phyloP scores from a whole-genome alignment of 2,888 invertebrate genomes.

The Scrobipalpa costella region DNA sequence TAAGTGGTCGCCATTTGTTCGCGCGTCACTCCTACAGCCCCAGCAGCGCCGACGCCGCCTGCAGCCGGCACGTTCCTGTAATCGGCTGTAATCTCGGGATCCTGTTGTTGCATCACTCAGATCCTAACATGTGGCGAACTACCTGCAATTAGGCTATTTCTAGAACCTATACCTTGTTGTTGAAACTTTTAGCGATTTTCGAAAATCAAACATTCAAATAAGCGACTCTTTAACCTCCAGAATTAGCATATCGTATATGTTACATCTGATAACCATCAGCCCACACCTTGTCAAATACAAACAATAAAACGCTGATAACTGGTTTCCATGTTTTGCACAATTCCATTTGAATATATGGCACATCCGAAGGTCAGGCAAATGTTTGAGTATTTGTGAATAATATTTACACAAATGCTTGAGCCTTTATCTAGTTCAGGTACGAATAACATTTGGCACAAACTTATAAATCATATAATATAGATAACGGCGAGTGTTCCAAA shows the following conservation, averaged over 20 bases:
- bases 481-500: too few species aligned
- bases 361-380: not conserved
- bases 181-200: not conserved
- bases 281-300: not conserved
- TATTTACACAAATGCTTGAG: conserved; percentile 3
- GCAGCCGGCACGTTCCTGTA: conserved; percentile 3
- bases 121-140: not conserved
- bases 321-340: conserved; percentile 5
- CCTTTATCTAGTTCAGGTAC: not conserved
- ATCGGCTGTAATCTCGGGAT: conserved; percentile 13
- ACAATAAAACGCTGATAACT: not conserved
- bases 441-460: not conserved
- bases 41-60: not conserved
- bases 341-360: not conserved
- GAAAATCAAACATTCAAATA: not conserved
- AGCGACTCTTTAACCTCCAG: not conserved
- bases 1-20: conserved; percentile 21
- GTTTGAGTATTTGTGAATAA: not conserved
- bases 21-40: too few species aligned
- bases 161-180: not conserved
- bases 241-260: conserved; percentile 2
- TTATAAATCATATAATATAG: too few species aligned
- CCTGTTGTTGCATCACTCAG: conserved; percentile 3
- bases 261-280: not conserved
- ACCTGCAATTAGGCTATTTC: not conserved